Base-by-base conservation (phyloP, 2,888 invertebrate genomes). In the Athalia rosae region DNA sequence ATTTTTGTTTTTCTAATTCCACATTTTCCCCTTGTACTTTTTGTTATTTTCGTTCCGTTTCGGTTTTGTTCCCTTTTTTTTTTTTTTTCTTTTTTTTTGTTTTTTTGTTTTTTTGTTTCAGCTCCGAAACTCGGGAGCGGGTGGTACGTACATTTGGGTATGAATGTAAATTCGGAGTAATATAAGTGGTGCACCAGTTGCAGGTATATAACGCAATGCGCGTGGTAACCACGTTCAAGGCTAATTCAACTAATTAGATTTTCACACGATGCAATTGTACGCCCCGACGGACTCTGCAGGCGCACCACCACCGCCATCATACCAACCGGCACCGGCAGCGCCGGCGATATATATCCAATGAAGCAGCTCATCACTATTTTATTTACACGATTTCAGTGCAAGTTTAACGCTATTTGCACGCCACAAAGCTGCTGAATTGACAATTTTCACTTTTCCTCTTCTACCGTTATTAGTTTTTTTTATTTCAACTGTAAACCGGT, bases 91-190 rank as follows among this genome's bases (percentile, higher is more conserved):
- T 4, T 74, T 56, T 45, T 50, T n/a, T 13, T 13, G 77, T 41
- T 48, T 56, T 77, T 76, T 64, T 80, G 74, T 76, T 58, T 50
- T 64, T 76, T 69, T 76, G 64, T 59, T 78, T 77, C 78, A 81
- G 53, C 50, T 41, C 67, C 28, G 28, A 28, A 28, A 28, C 28
- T 28, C 0, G 28, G 28, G 2, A 28, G 28, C 28, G 28, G 28
- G 50, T 67, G 50, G 67, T 67, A 67, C 48, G 48, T 67, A 53
- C 50, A 28, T 50, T 53, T 67, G 78, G 80, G 79, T 76, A 79
- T 77, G 77, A 79, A 79, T 28, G 28, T 28, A 28, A 28, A 28
- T 28, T 28, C 28, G 28, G 28, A 28, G 28, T 28, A 28, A 28
- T 28, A 28, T 28, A 28, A 28, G 28, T 28, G 28, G 28, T 28